A percentile compares a stretch with the other conserved stretches of the same genome.
Conservation (phyloP, 2,888 invertebrate species). For the Heteromyza rotundicornis region DNA sequence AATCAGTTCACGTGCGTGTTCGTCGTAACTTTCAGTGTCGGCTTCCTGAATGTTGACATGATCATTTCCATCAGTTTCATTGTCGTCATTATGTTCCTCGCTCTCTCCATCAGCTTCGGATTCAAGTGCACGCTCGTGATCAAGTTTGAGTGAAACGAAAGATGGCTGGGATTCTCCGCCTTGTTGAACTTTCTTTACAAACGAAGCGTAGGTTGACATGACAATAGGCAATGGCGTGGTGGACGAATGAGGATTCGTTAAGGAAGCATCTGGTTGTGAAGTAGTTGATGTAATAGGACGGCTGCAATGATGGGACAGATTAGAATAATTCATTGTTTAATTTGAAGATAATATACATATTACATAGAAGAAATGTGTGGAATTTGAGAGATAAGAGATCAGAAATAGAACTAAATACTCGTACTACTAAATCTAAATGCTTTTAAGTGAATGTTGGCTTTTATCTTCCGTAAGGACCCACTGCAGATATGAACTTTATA, state of each 20-base stretch:
- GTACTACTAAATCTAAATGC: no score
- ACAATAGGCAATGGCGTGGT: constrained; percentile 54
- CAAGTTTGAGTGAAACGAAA: constrained; percentile 51
- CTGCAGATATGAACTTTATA: no score
- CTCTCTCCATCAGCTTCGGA: constrained; percentile 28
- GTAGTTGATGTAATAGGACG: constrained; percentile 61
- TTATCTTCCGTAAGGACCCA: no score
- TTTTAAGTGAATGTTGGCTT: no score
- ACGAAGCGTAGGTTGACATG: constrained; percentile 50
- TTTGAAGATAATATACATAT: no score
- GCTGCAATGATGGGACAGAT: constrained; percentile 33
- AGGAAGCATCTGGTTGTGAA: constrained; percentile 38
- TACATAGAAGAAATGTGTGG: no score
- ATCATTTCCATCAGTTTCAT: constrained; percentile 40
- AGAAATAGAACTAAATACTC: no score
- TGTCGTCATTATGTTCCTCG: constrained; percentile 33
- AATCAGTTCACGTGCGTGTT: constrained; percentile 45
- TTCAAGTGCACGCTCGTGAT: constrained; percentile 49
- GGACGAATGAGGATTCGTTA: constrained; percentile 33
- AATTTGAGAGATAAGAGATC: no score
- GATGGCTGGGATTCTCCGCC: constrained; percentile 49
- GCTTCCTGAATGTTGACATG: constrained; percentile 22
- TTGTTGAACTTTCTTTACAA: constrained; percentile 42
- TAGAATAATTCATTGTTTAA: no score
- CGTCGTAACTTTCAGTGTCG: constrained; percentile 29